phyloP scores from a whole-genome alignment of 2,113 vertebrate species.

The Sorex araneus region DNA sequence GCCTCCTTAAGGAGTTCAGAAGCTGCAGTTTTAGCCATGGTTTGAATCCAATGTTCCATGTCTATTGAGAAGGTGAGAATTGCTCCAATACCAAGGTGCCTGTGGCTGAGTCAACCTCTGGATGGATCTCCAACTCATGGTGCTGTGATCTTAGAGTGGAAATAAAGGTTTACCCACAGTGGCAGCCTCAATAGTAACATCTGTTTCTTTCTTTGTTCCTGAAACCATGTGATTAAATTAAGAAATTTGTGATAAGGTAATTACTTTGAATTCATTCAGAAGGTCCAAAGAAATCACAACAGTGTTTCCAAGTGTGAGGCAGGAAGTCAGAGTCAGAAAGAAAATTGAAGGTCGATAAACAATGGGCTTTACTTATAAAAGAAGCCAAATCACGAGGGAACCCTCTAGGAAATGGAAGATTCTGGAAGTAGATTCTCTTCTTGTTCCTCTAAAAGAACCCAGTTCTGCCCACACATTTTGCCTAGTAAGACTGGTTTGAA shows the following conservation, averaged over 20 bases:
- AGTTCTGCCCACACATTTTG: not conserved
- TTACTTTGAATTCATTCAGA: not conserved
- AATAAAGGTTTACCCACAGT: not conserved
- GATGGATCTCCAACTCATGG: not conserved
- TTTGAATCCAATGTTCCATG: not conserved
- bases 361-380: constrained; percentile 6
- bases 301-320: not conserved
- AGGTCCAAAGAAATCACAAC: not conserved
- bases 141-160: not conserved
- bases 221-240: not conserved
- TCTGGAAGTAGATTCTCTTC: not conserved
- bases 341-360: not conserved
- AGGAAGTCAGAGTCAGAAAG: not conserved
- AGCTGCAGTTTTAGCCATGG: not conserved
- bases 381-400: not conserved
- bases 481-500: not conserved
- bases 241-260: not conserved
- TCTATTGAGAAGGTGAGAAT: not conserved
- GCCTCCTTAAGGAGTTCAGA: not conserved
- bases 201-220: not conserved
- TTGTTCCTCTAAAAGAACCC: not conserved
- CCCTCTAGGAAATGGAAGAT: not conserved
- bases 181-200: not conserved
- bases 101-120: not conserved
- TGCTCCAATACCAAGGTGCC: not conserved